phyloP scores from a whole-genome alignment of 2,888 invertebrate genomes.

The Emmelina monodactyla region DNA sequence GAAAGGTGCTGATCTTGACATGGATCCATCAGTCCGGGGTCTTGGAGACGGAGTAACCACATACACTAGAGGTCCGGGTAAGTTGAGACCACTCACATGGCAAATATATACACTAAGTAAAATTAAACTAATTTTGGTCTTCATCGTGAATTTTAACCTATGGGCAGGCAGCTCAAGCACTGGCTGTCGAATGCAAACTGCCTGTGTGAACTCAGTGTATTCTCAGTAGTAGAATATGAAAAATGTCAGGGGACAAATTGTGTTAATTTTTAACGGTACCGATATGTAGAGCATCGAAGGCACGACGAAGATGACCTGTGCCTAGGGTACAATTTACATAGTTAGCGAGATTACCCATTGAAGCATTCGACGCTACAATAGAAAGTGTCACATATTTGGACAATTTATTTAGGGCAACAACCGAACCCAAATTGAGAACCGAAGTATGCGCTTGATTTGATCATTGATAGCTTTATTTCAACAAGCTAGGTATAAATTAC shows the following conservation, averaged over 20 bases:
- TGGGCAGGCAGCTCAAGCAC: slow-evolving; percentile 28
- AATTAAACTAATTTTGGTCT: slow-evolving; percentile 32
- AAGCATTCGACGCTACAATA: slow-evolving; percentile 20
- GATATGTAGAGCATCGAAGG: slow-evolving; percentile 42
- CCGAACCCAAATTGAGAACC: no score
- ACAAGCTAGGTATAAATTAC: no score
- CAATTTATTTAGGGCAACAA: no score
- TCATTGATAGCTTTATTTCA: no score
- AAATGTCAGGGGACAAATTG: slow-evolving; percentile 37
- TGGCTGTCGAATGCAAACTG: slow-evolving; percentile 38
- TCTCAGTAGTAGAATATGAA: no score
- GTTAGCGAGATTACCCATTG: slow-evolving; percentile 43
- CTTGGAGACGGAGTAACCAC: slow-evolving; percentile 49
- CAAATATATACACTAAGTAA: slow-evolving; percentile 26
- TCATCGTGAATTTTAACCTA: slow-evolving; percentile 17
- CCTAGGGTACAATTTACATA: slow-evolving; percentile 49
- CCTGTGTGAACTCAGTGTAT: no score
- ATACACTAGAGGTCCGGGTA: slow-evolving; percentile 46
- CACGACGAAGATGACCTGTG: slow-evolving; percentile 45
- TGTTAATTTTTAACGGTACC: slow-evolving; percentile 62
- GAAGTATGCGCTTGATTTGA: no score
- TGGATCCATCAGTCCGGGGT: slow-evolving; percentile 27
- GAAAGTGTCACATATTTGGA: slow-evolving; percentile 60
- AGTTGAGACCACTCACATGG: slow-evolving; percentile 25
- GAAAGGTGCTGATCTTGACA: slow-evolving; percentile 37